Conservation (phyloP, 2,797 vertebrate species). For the Mus spretus region DNA sequence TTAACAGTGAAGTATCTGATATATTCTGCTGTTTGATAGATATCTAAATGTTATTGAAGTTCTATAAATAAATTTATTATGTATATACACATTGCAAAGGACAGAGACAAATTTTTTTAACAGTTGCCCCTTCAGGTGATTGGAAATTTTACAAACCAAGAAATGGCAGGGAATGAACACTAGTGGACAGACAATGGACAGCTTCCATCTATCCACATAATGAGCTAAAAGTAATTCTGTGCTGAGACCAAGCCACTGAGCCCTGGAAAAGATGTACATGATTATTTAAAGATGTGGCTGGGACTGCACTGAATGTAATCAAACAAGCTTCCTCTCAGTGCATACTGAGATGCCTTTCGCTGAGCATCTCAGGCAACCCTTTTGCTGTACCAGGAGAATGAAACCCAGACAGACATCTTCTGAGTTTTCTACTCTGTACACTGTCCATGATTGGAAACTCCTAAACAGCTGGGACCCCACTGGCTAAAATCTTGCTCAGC, state of each 20-base stretch:
- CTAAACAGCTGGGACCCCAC: background rate
- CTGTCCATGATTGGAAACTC: background rate
- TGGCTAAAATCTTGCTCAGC: background rate
- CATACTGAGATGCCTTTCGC: background rate
- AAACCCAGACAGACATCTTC: background rate
- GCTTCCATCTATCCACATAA: conserved; percentile 76
- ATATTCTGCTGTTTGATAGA: conserved; percentile 78
- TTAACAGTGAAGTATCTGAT: conserved; percentile 60
- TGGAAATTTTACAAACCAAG: conserved; percentile 80
- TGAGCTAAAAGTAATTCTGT: conserved; percentile 77
- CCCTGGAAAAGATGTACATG: conserved; percentile 49
- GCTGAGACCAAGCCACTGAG: conserved; percentile 62
- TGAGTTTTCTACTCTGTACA: background rate
- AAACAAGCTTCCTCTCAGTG: conserved; percentile 28
- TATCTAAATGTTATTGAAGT: conserved; percentile 81
- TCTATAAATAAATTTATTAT: conserved; percentile 74
- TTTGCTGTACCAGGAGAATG: background rate
- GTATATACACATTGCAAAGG: conserved; percentile 66
- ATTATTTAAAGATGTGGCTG: conserved; percentile 20
- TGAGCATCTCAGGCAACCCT: background rate
- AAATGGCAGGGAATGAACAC: conserved; percentile 11
- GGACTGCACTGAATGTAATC: background rate
- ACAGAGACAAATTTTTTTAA: conserved; percentile 66
- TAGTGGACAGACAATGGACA: conserved; percentile 54
- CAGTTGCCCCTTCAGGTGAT: conserved; percentile 61